Percentiles rank a stretch among this genome's conserved stretches.
Evolutionary conservation across 2,113 vertebrate genomes (phyloP).

Genomic region (Hoplias malabaricus): DNA sequence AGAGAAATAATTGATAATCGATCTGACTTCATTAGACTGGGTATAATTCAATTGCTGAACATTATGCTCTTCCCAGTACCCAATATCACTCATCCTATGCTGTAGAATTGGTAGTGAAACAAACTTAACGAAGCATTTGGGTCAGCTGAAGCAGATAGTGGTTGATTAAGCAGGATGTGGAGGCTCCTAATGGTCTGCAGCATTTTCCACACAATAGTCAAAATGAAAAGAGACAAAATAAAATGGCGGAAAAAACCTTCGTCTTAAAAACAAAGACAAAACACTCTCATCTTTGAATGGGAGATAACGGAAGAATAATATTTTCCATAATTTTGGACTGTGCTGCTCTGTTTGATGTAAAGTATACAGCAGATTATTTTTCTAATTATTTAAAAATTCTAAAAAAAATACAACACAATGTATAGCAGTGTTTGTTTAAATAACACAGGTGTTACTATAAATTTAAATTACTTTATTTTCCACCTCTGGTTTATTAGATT

Average conservation of each 20-base stretch:
- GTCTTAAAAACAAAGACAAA: too few relatives aligned
- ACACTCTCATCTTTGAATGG: too few relatives aligned
- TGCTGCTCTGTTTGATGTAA: neutral
- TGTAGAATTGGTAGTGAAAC: neutral
- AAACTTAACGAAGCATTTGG: neutral
- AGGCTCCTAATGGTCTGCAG: neutral
- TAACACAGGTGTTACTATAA: too few relatives aligned
- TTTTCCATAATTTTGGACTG: neutral
- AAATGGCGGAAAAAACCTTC: too few relatives aligned
- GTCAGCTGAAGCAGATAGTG: neutral
- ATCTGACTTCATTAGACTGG: neutral
- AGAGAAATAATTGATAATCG: neutral
- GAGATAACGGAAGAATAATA: too few relatives aligned
- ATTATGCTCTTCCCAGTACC: neutral
- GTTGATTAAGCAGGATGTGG: conserved; percentile 11
- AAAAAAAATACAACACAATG: neutral
- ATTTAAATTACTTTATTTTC: too few relatives aligned
- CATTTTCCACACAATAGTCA: neutral
- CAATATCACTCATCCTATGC: neutral
- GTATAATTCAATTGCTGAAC: neutral
- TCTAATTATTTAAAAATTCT: too few relatives aligned
- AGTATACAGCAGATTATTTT: too few relatives aligned
- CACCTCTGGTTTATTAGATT: too few relatives aligned
- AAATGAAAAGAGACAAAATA: too few relatives aligned
- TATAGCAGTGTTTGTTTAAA: too few relatives aligned